Conservation (phyloP, 2,113 vertebrate species). For the Scomber colias region DNA sequence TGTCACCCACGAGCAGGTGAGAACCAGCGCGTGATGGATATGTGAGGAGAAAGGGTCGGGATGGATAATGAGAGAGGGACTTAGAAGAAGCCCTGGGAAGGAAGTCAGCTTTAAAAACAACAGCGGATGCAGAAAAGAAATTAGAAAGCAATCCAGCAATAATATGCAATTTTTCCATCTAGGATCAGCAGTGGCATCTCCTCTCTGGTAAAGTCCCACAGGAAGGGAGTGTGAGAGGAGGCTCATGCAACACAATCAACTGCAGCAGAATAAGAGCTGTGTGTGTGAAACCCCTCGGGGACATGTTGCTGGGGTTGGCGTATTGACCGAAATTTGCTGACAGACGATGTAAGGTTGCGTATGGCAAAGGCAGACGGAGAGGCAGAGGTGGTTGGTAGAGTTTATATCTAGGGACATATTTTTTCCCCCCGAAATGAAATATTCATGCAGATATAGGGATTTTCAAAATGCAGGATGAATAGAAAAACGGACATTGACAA, state of each 20-base stretch:
- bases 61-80: slow-evolving; percentile 19
- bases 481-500: slow-evolving; percentile 72
- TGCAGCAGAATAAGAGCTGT: slow-evolving; percentile 29
- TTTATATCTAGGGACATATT: slow-evolving; percentile 54
- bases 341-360: slow-evolving; percentile 44
- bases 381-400: slow-evolving; percentile 3
- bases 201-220: slow-evolving; percentile 40
- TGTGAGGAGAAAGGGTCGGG: slow-evolving; percentile 7
- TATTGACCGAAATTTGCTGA: slow-evolving; percentile 72
- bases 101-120: slow-evolving; percentile 25
- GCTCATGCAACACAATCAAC: slow-evolving; percentile 48
- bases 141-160: slow-evolving; percentile 46
- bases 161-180: slow-evolving; percentile 34
- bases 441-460: slow-evolving; percentile 73
- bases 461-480: slow-evolving; percentile 62
- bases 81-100: not conserved
- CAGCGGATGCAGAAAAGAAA: slow-evolving; percentile 42
- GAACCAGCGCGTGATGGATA: slow-evolving; percentile 37
- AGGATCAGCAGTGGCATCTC: slow-evolving; percentile 45
- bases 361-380: slow-evolving; percentile 24
- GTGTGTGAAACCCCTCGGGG: slow-evolving; percentile 38
- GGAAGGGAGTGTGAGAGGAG: slow-evolving; percentile 44
- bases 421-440: slow-evolving; percentile 45
- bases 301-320: slow-evolving; percentile 60
- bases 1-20: slow-evolving; percentile 96